Evolutionary conservation across 2,888 invertebrate genomes (phyloP), one percentile per base, ranked within the genome.

Genomic region (Laspeyria flexula): DNA sequence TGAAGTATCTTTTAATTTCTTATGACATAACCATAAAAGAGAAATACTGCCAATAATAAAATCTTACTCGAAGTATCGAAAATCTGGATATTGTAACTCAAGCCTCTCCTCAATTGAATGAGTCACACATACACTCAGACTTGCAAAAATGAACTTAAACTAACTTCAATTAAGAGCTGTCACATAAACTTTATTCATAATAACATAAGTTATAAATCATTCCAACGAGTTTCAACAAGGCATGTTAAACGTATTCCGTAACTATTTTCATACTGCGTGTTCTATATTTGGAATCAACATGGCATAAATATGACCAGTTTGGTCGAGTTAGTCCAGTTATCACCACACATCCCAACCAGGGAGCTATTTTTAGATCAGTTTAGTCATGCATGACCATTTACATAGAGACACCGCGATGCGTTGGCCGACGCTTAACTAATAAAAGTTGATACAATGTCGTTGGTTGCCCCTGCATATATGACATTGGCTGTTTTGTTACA

Each of bases 361-460:
- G 52, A 52, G 76, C 77, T 89, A 89, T 87, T 81, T 86, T 77
- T 88, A 88, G 86, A 79, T 60, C 54, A 56, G 76, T 79, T 85
- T 83, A 85, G 81, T 83, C 83, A 84, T 81, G 70, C 73, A 61
- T 75, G 74, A 69, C 77, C 79, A 77, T 82, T 81, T 76, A 78
- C 52, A 74, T 70, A 54, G 68, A 63, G 68, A 65, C 66, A 64
- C 50, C 48, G 65, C 57, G 60, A 53, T 62, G 60, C 49, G 58
- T 49, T 50, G 56, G 53, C 18, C 51, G 39, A 13, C 44, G 43
- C 44, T 51, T 40, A 51, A 48, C 37, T 39, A 54, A 55, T 64
- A 59, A 49, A 62, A 52, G 52, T 50, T 49, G 43, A 33, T 45
- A 56, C 55, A 61, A 49, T 62, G 49, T 49, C 38, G 50, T 30